Evolutionary conservation across 2,797 vertebrate genomes (phyloP).

Genomic region (Lates japonicus): DNA sequence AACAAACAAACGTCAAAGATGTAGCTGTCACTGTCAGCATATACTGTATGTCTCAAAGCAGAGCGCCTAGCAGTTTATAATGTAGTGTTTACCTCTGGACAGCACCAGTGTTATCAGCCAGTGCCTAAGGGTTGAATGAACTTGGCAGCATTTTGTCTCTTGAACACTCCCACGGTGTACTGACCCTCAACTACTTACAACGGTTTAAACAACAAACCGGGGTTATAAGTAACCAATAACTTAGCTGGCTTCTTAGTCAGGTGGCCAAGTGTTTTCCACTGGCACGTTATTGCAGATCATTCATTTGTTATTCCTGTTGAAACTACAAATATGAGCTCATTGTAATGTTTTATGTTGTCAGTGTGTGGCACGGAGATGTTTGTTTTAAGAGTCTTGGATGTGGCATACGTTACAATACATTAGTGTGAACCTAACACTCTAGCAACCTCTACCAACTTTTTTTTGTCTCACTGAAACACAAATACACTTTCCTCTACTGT

Average conservation of each 20-base stretch:
- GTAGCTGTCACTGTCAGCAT: neutral
- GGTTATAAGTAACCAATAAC: neutral
- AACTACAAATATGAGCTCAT: neutral
- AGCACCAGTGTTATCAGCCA: neutral
- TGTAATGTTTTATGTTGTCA: neutral
- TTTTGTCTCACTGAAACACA: neutral
- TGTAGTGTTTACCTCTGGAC: neutral
- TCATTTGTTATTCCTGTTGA: neutral
- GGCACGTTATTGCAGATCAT: neutral
- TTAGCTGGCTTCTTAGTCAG: neutral
- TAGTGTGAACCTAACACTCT: neutral
- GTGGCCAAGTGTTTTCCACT: neutral
- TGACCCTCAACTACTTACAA: neutral
- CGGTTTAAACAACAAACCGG: conserved; percentile 20
- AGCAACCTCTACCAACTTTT: neutral
- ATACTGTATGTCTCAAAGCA: neutral
- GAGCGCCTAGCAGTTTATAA: neutral
- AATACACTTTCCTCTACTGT: neutral
- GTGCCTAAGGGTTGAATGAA: conserved; percentile 72
- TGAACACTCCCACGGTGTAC: conserved; percentile 61
- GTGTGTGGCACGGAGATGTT: neutral
- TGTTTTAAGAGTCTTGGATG: neutral
- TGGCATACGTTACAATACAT: neutral
- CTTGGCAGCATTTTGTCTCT: conserved; percentile 56
- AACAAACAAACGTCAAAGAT: conserved; percentile 20